phyloP scores from a whole-genome alignment of 2,888 invertebrate genomes.

The Tridacna gigas region DNA sequence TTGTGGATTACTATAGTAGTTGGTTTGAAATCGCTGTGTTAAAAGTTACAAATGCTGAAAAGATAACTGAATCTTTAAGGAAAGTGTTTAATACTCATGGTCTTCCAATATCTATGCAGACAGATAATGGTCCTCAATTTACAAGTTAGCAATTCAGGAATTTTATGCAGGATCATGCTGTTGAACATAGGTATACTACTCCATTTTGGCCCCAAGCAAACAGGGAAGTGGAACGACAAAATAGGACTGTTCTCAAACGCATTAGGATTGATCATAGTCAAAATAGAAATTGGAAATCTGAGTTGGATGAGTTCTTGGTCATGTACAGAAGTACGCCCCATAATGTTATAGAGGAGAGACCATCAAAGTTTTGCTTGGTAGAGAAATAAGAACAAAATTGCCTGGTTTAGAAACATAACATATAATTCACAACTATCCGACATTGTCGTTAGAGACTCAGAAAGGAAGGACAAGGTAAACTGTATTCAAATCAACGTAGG shows the following conservation, averaged over 20 bases:
- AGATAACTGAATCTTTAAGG: conserved; percentile 2
- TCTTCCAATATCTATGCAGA: conserved; percentile 29
- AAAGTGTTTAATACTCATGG: conserved; percentile 31
- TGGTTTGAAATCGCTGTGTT: conserved; percentile 22
- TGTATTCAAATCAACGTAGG: no score
- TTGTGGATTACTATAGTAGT: conserved; percentile 31
- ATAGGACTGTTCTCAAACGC: conserved; percentile 55
- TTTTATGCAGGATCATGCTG: conserved; percentile 29
- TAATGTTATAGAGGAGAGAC: conserved; percentile 41
- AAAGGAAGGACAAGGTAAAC: conserved; percentile 28
- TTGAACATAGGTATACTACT: conserved; percentile 41
- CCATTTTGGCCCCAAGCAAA: conserved; percentile 61
- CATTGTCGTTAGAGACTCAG: no score
- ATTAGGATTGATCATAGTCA: conserved; percentile 51
- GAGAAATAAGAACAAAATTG: conserved; percentile 55
- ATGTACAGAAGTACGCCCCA: conserved; percentile 62
- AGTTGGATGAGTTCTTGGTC: conserved; percentile 41
- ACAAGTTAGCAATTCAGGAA: conserved; percentile 28
- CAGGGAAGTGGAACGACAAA: conserved; percentile 60
- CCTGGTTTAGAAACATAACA: conserved; percentile 29
- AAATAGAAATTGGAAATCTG: conserved; percentile 35
- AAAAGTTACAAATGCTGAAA: conserved; percentile 10
- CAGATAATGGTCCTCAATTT: conserved; percentile 55
- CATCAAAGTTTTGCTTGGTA: conserved; percentile 52
- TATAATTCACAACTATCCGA: no score